Base-by-base conservation (phyloP, 35 echinoderm and acorn worm species). In the Stichopus chloronotus region DNA sequence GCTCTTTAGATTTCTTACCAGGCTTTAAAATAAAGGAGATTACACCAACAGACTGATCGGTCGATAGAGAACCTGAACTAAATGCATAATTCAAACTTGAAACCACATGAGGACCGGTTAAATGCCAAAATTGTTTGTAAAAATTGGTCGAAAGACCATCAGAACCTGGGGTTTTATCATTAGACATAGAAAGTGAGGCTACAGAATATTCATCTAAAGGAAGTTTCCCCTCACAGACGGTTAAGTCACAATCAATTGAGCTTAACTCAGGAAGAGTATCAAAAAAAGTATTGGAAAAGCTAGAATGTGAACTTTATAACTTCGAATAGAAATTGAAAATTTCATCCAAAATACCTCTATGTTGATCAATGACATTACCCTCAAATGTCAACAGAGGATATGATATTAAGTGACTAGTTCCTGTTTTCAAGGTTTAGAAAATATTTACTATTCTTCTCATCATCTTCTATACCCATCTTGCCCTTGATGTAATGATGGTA, bases 51-150 rank as follows among this genome's bases (percentile, higher is more conserved):
- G 82, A 85, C 43, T 85, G 82, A 13, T 85, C 56, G 9, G 52
- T 58, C 52, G 14, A n/a, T 5, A 85, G 52, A 58, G 6, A 54
- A 17, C 56, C 17, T 56, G 52, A 55, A 85, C 56, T 0, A 85
- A 56, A 85, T 85, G 56, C 82, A 58, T 56, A 85, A n/a, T n/a
- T n/a, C n/a, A n/a, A n/a, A n/a, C n/a, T n/a, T 56, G 82, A 56
- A 4, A 54, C 52, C 3, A 85, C n/a, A 78, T 25, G 76, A 17
- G 76, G 76, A 78, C 76, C 76, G 9, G 52, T 85, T 58, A 85
- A 85, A 25, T 85, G 52, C 52, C 82, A 54, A 85, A 85, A 85
- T n/a, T 14, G n/a, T 56, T 85, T 55, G 82, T 85, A 85, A 58
- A 85, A 85, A 43, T 85, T 58, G n/a, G 56, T 58, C 30, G 52